A percentile compares a stretch with the other conserved stretches of the same genome.
phyloP scores from a whole-genome alignment of 2,797 vertebrate species.

The Tenualosa ilisha region DNA sequence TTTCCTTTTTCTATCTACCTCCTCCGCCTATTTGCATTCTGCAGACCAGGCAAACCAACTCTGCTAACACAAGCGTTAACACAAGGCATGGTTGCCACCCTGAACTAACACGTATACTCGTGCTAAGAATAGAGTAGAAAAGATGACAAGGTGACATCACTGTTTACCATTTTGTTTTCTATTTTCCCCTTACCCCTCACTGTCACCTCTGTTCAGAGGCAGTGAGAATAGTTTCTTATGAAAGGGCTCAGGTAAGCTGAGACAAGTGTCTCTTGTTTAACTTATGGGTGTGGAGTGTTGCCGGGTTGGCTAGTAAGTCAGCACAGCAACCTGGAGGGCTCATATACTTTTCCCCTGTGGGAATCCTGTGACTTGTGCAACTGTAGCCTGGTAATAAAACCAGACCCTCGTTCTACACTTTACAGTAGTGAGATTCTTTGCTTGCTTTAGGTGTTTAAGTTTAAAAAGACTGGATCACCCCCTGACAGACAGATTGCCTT shows the following conservation, averaged over 20 bases:
- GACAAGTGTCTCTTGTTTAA: neutral
- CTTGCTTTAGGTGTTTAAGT: too few species aligned
- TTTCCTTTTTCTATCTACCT: too few species aligned
- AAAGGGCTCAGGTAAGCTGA: neutral
- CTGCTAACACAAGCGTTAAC: too few species aligned
- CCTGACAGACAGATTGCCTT: too few species aligned
- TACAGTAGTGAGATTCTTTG: too few species aligned
- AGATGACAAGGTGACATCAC: neutral
- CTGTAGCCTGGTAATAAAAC: too few species aligned
- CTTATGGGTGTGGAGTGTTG: neutral
- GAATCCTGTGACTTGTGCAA: neutral
- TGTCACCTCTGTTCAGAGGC: neutral
- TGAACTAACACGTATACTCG: neutral
- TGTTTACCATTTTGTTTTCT: neutral
- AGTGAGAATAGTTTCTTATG: neutral
- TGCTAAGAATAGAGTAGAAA: neutral
- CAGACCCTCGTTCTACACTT: too few species aligned
- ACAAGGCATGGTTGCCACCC: too few species aligned
- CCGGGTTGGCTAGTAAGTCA: neutral
- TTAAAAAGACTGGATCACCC: too few species aligned
- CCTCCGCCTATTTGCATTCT: too few species aligned
- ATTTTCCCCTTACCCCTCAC: neutral
- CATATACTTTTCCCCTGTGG: neutral
- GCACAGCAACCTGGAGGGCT: neutral
- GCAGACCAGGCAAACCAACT: too few species aligned